Evolutionary conservation across 1,140 invertebrate species (phyloP).

Genomic region (Ips typographus): DNA sequence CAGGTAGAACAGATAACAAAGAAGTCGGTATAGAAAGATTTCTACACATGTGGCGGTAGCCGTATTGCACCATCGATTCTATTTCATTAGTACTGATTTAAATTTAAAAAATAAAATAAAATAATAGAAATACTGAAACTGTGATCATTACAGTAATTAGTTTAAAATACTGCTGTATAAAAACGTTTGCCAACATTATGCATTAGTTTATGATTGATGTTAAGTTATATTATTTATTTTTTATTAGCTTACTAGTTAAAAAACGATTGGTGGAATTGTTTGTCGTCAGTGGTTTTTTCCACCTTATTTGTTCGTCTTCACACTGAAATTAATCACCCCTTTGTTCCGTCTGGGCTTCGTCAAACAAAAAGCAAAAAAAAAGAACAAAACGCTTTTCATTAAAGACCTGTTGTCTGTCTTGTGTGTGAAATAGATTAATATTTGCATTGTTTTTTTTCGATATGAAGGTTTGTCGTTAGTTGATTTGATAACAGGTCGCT

Average conservation of each 20-base stretch:
- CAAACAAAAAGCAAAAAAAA: constrained; percentile 14
- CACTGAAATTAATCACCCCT: constrained; percentile 20
- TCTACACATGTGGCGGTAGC: not conserved
- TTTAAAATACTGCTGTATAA: too few relatives aligned
- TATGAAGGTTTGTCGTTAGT: not conserved
- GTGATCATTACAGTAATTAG: too few relatives aligned
- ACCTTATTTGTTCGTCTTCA: constrained; percentile 15
- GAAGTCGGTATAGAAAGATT: not conserved
- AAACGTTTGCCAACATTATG: too few relatives aligned
- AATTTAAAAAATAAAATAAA: too few relatives aligned
- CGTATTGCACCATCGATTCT: not conserved
- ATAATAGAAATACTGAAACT: too few relatives aligned
- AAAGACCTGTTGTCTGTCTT: constrained; percentile 9
- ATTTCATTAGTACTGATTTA: too few relatives aligned
- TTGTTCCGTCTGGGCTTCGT: not conserved
- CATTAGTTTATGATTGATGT: too few relatives aligned
- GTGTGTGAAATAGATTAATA: not conserved
- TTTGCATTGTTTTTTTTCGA: not conserved
- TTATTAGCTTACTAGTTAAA: too few relatives aligned
- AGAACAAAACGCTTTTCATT: constrained; percentile 15
- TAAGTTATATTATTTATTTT: too few relatives aligned
- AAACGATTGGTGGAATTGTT: not conserved
- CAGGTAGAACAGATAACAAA: constrained; percentile 12
- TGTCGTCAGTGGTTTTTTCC: not conserved
- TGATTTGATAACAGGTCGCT: not conserved